Conservation (phyloP, 2,113 vertebrate species). For the Oreamnos americanus region DNA sequence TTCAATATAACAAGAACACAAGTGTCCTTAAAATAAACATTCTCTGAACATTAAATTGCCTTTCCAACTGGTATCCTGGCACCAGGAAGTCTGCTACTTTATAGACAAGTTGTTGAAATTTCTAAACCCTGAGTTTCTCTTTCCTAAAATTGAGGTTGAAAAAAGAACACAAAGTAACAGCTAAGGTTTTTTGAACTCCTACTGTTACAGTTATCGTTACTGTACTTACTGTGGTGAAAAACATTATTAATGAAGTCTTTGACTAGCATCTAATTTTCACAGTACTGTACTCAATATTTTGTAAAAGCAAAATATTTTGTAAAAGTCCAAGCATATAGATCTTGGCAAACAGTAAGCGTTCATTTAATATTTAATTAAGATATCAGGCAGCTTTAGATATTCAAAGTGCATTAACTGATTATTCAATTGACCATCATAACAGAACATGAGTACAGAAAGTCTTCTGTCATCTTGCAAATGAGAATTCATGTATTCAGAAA, state of each 20-base stretch:
- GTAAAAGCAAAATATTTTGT: not conserved
- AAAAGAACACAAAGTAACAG: not conserved
- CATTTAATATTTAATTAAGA: slow-evolving; percentile 7
- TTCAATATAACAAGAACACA: not conserved
- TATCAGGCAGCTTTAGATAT: not conserved
- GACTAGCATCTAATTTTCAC: not conserved
- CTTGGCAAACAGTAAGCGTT: not conserved
- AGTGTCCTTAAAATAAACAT: not conserved
- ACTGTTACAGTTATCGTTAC: not conserved
- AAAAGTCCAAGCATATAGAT: not conserved
- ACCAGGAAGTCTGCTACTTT: not conserved
- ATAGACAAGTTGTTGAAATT: not conserved
- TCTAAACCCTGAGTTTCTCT: not conserved
- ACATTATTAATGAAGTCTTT: not conserved
- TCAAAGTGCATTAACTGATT: slow-evolving; percentile 14
- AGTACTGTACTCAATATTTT: not conserved
- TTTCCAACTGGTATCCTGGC: not conserved
- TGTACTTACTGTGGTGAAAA: not conserved
- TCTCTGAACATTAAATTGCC: not conserved
- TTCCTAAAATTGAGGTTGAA: not conserved
- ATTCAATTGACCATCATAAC: slow-evolving; percentile 4
- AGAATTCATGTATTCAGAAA: not conserved
- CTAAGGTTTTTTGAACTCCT: not conserved
- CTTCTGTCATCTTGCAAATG: not conserved
- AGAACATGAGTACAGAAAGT: not conserved